Evolutionary conservation across 2,113 vertebrate genomes (phyloP).

Genomic region (Ellobius talpinus): DNA sequence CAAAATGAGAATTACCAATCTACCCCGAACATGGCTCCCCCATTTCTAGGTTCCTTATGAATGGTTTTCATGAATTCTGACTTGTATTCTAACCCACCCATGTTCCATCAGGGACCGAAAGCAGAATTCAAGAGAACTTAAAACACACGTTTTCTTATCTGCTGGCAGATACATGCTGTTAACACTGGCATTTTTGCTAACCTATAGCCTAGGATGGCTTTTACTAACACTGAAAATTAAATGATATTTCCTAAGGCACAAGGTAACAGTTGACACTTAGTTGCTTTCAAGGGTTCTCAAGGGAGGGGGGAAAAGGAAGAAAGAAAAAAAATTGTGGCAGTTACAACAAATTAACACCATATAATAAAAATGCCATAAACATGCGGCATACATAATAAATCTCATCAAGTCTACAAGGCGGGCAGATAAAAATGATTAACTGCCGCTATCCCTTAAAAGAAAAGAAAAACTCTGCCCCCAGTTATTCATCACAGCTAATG

Average conservation of each 20-base stretch:
- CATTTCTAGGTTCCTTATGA: not conserved
- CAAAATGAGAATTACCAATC: conserved; percentile 32
- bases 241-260: conserved; percentile 83
- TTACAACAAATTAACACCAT: conserved; percentile 90
- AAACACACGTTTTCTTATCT: not conserved
- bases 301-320: conserved; percentile 79
- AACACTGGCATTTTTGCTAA: conserved; percentile 40
- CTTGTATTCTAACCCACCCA: not conserved
- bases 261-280: conserved; percentile 85
- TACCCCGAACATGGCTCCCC: not conserved
- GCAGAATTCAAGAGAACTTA: not conserved
- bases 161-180: not conserved
- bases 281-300: conserved; percentile 85
- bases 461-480: conserved; percentile 84
- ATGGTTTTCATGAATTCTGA: not conserved
- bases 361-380: conserved; percentile 90
- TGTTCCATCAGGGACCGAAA: not conserved
- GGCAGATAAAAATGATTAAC: conserved; percentile 90
- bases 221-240: conserved; percentile 77
- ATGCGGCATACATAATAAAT: conserved; percentile 89
- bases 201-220: not conserved
- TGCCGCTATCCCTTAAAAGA: conserved; percentile 84
- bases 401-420: conserved; percentile 85
- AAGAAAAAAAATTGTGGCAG: conserved; percentile 84
- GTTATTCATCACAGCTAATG: conserved; percentile 80